Conservation (phyloP, 2,888 invertebrate species). For the Lymantria monacha region DNA sequence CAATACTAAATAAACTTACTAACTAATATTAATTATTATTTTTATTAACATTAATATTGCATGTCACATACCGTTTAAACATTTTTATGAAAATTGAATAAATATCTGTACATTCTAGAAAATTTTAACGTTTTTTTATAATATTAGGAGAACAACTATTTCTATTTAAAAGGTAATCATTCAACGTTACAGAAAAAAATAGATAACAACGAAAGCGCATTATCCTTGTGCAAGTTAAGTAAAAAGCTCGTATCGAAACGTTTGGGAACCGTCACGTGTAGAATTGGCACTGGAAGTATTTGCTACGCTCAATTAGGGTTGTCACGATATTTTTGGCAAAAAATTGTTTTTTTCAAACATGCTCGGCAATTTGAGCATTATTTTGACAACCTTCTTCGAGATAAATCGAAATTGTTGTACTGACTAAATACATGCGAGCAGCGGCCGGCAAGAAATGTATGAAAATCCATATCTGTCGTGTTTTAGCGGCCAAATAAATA, state of each 20-base stretch:
- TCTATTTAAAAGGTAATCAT: constrained; percentile 32
- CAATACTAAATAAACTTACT: no score
- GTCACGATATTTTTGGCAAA: constrained; percentile 13
- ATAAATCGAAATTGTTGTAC: no score
- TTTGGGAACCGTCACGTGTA: constrained; percentile 63
- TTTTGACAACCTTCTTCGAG: no score
- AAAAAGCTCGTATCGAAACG: constrained; percentile 48
- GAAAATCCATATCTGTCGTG: no score
- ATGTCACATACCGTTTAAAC: not conserved
- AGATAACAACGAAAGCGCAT: constrained; percentile 60
- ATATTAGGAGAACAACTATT: not conserved
- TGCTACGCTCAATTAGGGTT: constrained; percentile 37
- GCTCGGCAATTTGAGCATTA: no score
- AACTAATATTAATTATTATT: no score
- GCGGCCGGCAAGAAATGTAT: no score
- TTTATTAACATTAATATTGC: no score
- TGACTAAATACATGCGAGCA: no score
- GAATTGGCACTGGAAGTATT: constrained; percentile 66
- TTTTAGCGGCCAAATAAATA: no score
- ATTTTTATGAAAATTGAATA: not conserved
- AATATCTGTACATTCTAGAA: not conserved
- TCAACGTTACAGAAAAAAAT: constrained; percentile 40
- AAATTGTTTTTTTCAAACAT: no score
- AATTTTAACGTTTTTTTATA: not conserved
- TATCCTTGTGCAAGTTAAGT: constrained; percentile 49